Evolutionary conservation across 2,113 vertebrate genomes (phyloP).

Genomic region (Corythoichthys haematopterus): DNA sequence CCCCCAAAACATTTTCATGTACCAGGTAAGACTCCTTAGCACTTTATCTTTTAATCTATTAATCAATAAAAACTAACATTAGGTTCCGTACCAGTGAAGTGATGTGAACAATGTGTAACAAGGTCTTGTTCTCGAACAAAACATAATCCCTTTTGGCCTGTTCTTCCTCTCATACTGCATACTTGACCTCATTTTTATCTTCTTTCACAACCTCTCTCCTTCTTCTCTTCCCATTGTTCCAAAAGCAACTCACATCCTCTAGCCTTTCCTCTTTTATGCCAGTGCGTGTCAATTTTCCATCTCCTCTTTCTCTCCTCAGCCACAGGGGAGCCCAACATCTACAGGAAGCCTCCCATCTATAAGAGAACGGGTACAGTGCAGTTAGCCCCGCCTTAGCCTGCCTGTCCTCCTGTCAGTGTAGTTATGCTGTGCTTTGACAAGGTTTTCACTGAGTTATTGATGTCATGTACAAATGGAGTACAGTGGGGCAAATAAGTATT

Average conservation of each 20-base stretch:
- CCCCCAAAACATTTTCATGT: slow-evolving; percentile 98
- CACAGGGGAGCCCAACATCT: slow-evolving; percentile 93
- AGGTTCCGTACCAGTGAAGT: slow-evolving; percentile 3
- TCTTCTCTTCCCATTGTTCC: slow-evolving; percentile 46
- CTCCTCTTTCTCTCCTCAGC: slow-evolving; percentile 77
- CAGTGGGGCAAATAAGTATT: too few species aligned
- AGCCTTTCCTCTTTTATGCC: slow-evolving; percentile 22
- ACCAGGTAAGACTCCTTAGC: slow-evolving; percentile 88
- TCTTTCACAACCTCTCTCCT: slow-evolving; percentile 13
- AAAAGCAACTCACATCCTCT: slow-evolving; percentile 33
- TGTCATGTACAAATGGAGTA: background rate
- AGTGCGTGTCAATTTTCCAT: slow-evolving; percentile 54
- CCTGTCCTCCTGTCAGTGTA: slow-evolving; percentile 56
- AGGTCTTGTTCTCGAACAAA: slow-evolving; percentile 23
- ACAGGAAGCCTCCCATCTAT: slow-evolving; percentile 98
- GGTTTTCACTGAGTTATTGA: slow-evolving; percentile 33
- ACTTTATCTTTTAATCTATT: slow-evolving; percentile 17
- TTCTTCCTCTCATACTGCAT: slow-evolving; percentile 22
- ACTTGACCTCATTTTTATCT: slow-evolving; percentile 28
- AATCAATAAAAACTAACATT: background rate
- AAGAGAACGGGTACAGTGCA: slow-evolving; percentile 88
- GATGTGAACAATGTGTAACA: slow-evolving; percentile 27
- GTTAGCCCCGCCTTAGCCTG: slow-evolving; percentile 60
- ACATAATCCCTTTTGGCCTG: slow-evolving; percentile 29
- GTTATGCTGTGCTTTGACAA: slow-evolving; percentile 46